These are phyloP conservation scores for Procavia capensis DNA, from an alignment of 2,113 vertebrate species.

Conservation along the genomic window DNA sequence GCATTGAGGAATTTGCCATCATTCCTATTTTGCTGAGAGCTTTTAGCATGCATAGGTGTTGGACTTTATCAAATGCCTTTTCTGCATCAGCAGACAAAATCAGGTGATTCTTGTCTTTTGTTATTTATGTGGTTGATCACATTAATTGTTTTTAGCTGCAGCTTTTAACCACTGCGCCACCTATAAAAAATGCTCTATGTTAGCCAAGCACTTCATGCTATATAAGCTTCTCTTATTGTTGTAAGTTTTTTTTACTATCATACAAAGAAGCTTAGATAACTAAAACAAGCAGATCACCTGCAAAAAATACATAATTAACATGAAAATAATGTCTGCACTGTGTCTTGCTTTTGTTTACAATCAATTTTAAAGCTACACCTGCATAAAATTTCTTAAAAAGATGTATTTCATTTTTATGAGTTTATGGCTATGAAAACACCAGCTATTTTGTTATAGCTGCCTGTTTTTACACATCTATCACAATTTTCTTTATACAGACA, in stretches of 20 bases:
- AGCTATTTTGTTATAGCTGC: slow-evolving; percentile 99
- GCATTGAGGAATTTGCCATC: too few relatives aligned
- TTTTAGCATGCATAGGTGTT: too few relatives aligned
- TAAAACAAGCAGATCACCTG: slow-evolving; percentile 99
- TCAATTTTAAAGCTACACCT: slow-evolving; percentile 98
- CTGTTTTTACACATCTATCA: slow-evolving; percentile 99
- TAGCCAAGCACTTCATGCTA: slow-evolving; percentile 98
- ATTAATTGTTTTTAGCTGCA: too few relatives aligned
- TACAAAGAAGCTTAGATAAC: slow-evolving; percentile 99
- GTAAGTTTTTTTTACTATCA: slow-evolving; percentile 99
- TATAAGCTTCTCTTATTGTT: slow-evolving; percentile 99
- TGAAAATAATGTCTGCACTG: slow-evolving; percentile 99
- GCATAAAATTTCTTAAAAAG: slow-evolving; percentile 99
- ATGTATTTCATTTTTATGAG: slow-evolving; percentile 98
- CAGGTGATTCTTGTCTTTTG: too few relatives aligned
- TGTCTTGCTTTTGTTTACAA: slow-evolving; percentile 99
- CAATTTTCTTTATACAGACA: slow-evolving; percentile 94
- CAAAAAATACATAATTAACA: slow-evolving; percentile 99
- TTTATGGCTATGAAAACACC: slow-evolving; percentile 99
- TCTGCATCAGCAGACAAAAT: too few relatives aligned
- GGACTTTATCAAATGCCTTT: too few relatives aligned
- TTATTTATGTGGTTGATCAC: too few relatives aligned
- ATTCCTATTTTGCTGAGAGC: too few relatives aligned
- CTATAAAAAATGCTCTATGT: slow-evolving; percentile 99
- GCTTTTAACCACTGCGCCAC: too few relatives aligned